Base-by-base conservation (phyloP, 1,140 invertebrate species). In the Nymphalis io region DNA sequence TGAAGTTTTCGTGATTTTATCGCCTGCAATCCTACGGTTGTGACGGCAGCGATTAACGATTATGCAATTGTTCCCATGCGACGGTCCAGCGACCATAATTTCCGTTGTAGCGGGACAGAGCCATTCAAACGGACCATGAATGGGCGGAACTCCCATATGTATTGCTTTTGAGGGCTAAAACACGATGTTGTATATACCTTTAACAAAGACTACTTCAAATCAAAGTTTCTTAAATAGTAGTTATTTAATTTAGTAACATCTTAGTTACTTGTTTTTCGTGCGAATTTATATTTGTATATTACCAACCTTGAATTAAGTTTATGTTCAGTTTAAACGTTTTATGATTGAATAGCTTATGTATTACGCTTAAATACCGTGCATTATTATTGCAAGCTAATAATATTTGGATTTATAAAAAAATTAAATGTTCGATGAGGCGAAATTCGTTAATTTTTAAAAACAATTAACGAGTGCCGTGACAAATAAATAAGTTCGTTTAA, bases 71-170 rank as follows among this genome's bases (percentile, higher is more conserved):
- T 78, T 80, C 73, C 69, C 74, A 75, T 76, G 71, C 68, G 71
- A 73, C 65, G 63, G 68, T 69, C 55, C 58, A 58, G 67, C 61
- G 65, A 61, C 72, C 78, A 83, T 84, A 83, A 82, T 78, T 84
- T 83, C 76, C 75, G 76, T 70, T 74, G 71, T 77, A 83, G 73
- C 80, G 78, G 83, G 72, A 79, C 81, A 59, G 59, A 74, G 77
- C 71, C 73, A 79, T 80, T 79, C 70, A 76, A 82, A 70, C 65
- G 73, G 51, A 73, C 71, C 61, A 70, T 81, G 76, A 82, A 82
- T 80, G 75, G 75, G 51, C 69, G 60, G 65, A 75, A 83, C 80
- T 83, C 73, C 73, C 69, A 65, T 72, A 70, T 70, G 63, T 68
- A 75, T 78, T 71, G 67, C 74, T 60, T 70, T 75, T 77, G 42